phyloP scores from a whole-genome alignment of 2,888 invertebrate genomes.

The Lissocephala sabroskyi region DNA sequence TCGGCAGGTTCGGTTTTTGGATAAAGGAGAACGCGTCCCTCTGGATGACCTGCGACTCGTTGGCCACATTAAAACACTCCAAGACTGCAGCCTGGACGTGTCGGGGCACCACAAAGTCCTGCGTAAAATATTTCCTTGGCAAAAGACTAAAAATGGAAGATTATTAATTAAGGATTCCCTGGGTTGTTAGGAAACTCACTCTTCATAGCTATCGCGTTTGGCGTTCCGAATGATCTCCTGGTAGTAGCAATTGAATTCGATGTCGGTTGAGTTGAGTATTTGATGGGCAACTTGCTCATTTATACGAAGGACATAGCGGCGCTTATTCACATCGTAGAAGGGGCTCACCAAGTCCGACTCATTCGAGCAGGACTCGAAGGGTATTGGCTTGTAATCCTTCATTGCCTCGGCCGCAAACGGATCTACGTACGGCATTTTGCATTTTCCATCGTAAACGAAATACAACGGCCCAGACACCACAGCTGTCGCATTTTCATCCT shows the following conservation, averaged over 20 bases:
- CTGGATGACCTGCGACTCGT: constrained; percentile 35
- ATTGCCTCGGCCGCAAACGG: constrained; percentile 74
- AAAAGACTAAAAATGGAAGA: constrained; percentile 13
- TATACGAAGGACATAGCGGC: constrained; percentile 14
- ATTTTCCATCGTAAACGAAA: constrained; percentile 74
- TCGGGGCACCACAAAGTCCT: constrained; percentile 34
- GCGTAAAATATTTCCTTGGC: constrained; percentile 33
- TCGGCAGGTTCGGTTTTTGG: constrained; percentile 13
- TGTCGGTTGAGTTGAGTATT: constrained; percentile 17
- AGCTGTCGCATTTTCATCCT: too few species aligned
- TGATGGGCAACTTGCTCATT: constrained; percentile 21
- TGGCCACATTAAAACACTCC: constrained; percentile 28
- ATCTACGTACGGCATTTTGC: constrained; percentile 76
- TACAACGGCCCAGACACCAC: too few species aligned
- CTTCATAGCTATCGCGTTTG: background rate
- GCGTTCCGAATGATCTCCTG: constrained; percentile 35
- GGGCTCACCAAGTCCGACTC: constrained; percentile 12
- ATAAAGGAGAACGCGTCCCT: constrained; percentile 32
- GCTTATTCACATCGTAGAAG: constrained; percentile 14
- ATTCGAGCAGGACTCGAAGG: constrained; percentile 73
- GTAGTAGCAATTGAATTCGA: constrained; percentile 49
- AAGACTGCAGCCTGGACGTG: constrained; percentile 43
- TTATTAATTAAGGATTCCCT: background rate
- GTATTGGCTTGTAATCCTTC: constrained; percentile 72
- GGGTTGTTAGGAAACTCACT: background rate